Evolutionary conservation across 2,113 vertebrate genomes (phyloP).

Genomic region (Barnardius zonarius): DNA sequence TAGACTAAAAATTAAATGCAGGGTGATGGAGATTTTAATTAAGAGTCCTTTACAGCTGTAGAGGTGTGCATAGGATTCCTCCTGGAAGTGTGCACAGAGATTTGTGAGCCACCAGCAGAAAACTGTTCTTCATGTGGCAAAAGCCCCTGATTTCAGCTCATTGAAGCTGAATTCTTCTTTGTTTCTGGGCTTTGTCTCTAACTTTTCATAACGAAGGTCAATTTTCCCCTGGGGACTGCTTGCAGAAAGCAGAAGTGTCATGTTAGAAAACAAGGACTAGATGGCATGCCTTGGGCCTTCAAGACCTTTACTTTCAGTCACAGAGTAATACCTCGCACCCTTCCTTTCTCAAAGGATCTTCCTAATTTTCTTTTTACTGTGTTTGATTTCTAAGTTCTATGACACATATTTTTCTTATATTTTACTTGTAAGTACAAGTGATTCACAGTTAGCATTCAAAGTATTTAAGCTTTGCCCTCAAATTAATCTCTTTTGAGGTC

Average conservation of each 20-base stretch:
- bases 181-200: neutral
- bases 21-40: neutral
- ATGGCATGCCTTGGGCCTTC: neutral
- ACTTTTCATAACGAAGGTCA: neutral
- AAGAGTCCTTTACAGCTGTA: neutral
- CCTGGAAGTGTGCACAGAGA: neutral
- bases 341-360: neutral
- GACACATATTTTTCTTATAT: neutral
- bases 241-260: neutral
- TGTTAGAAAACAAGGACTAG: neutral
- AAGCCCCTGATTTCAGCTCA: neutral
- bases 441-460: neutral
- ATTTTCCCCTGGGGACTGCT: neutral
- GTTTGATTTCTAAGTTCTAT: neutral
- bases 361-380: neutral
- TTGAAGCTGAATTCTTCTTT: neutral
- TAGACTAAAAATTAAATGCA: conserved; percentile 7
- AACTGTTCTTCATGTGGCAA: neutral
- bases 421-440: neutral
- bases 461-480: neutral
- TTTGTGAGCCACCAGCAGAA: neutral
- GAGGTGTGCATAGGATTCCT: neutral
- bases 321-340: neutral
- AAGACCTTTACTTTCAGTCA: neutral
- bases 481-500: neutral